Evolutionary conservation across 2,888 invertebrate species (phyloP), one percentile per base, ranked within the genome.

Genomic region (Mythimna pallens): DNA sequence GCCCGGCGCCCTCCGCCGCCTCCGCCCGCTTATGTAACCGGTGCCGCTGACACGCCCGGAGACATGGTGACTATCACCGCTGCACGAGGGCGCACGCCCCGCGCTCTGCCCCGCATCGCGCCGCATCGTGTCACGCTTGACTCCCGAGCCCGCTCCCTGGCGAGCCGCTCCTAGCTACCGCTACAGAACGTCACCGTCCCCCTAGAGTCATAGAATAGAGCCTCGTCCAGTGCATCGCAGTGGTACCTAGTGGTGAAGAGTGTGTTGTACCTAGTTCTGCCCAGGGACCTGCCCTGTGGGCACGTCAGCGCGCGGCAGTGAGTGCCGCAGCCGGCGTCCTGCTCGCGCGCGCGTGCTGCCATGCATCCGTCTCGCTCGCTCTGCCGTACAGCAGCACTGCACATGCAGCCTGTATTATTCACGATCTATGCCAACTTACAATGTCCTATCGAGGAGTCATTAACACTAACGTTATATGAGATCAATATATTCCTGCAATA

Each of bases 351-450:
- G 88, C 84, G 76, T 75, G 71, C 62, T 69, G 70, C 79, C 78
- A 76, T 84, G 84, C 86, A 77, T 88, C 88, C 87, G 85, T 90
- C 92, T 90, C 92, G 85, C 90, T 92, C 92, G 87, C 90, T 89
- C 92, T 85, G 87, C 89, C 88, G 89, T 89, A 86, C 85, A 76
- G 82, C 77, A 81, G 82, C 76, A 86, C 86, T 95, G 94, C 95
- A 95, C 93, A 92, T 94, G 94, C 94, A 93, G 88, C 86, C 89
- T 91, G 93, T 91, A 92, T 91, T 92, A 91, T 90, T 89, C 88
- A 88, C 64, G 87, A 89, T 89, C 88, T 88, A 89, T 91, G 88
- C 86, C 86, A 86, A 86, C 76, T 86, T 86, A 88, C 82, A 78
- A 86, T 86, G 83, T 82, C 78, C 84, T 78, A 75, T 25, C 68